A percentile compares a stretch with the other conserved stretches of the same genome.
Evolutionary conservation across 35 echinoderm and acorn worm species (phyloP).

Genomic region (Acanthaster planci): DNA sequence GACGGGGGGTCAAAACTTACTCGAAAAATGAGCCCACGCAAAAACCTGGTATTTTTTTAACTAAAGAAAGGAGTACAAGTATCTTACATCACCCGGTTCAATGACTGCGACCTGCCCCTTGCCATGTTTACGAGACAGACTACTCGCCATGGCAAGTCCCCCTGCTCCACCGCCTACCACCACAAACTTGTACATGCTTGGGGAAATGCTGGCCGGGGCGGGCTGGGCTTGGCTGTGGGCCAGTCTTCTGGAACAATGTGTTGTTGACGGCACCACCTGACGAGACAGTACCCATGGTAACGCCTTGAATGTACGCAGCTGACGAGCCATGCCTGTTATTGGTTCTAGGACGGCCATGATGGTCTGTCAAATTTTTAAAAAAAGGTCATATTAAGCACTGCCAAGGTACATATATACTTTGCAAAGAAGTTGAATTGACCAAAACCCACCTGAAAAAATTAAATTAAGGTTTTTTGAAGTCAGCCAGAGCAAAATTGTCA

Average conservation of each 20-base stretch:
- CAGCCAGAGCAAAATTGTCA: too few species aligned
- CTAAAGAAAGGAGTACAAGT: background rate
- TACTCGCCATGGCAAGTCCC: conserved; percentile 85
- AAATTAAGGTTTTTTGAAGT: too few species aligned
- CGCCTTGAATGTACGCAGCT: background rate
- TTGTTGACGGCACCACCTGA: background rate
- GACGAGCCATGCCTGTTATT: background rate
- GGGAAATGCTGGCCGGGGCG: background rate
- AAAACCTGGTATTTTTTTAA: too few species aligned
- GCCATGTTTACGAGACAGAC: conserved; percentile 61
- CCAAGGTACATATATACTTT: background rate
- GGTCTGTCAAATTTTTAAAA: background rate
- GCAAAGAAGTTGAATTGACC: too few species aligned
- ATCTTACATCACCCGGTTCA: conserved; percentile 85
- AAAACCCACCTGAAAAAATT: too few species aligned
- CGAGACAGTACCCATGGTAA: background rate
- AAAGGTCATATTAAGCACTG: background rate
- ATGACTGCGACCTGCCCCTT: conserved; percentile 87
- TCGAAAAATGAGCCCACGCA: too few species aligned
- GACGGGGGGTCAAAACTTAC: too few species aligned
- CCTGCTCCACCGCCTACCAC: conserved; percentile 88
- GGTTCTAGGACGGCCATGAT: background rate
- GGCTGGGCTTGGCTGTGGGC: background rate
- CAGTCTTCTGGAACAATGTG: background rate
- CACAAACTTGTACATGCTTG: conserved; percentile 75